phyloP scores from a whole-genome alignment of 2,113 vertebrate species.

The Triplophysa rosa region DNA sequence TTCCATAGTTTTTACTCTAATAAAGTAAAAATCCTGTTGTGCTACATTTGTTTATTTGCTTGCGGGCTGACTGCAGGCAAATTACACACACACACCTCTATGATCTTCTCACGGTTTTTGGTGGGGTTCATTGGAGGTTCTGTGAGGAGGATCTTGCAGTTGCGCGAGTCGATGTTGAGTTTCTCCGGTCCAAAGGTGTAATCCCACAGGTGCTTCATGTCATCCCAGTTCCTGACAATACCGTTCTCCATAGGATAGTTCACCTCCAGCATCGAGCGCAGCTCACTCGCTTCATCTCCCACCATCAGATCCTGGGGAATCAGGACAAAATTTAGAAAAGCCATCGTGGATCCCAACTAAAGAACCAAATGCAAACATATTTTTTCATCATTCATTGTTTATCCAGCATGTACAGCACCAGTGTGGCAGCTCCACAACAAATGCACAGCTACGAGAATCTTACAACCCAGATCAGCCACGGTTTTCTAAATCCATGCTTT shows the following conservation, averaged over 20 bases:
- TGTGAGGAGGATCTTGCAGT: constrained; percentile 87
- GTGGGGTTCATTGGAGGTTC: constrained; percentile 90
- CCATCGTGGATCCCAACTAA: not conserved
- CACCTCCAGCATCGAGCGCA: constrained; percentile 89
- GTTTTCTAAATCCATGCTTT: not conserved
- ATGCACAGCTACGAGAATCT: not conserved
- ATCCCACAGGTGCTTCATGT: constrained; percentile 90
- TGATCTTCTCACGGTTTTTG: constrained; percentile 88
- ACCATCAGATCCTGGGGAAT: constrained; percentile 87
- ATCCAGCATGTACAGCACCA: not conserved
- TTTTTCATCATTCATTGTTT: not conserved
- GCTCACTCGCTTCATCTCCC: constrained; percentile 86
- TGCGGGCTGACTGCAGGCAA: not conserved
- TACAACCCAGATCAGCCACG: not conserved
- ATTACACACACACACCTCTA: constrained; percentile 73
- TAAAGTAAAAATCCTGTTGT: no score
- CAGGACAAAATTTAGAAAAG: constrained; percentile 37
- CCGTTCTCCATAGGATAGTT: constrained; percentile 92
- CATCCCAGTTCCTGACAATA: constrained; percentile 89
- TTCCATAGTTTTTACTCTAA: no score
- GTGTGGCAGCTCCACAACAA: constrained; percentile 2
- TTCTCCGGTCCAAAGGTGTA: constrained; percentile 88
- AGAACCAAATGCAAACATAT: not conserved
- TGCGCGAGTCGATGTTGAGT: constrained; percentile 85
- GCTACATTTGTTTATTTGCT: no score